Percentiles rank a stretch among this genome's conserved stretches.
Conservation (phyloP, 2,888 invertebrate species). For the Lacanobia wlatinum region DNA sequence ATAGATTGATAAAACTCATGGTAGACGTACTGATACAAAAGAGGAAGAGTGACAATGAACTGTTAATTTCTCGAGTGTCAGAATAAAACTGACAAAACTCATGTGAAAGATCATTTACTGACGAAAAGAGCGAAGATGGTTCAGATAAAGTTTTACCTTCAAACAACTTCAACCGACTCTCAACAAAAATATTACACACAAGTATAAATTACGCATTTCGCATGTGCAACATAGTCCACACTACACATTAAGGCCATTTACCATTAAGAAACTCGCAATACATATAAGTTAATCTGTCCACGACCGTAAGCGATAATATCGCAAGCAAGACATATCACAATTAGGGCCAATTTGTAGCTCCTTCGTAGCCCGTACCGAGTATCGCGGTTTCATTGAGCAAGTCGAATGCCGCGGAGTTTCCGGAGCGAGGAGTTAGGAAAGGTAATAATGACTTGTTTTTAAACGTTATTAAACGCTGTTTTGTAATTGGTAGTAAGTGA, state of each 20-base stretch:
- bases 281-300: slow-evolving; percentile 45
- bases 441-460: slow-evolving; percentile 43
- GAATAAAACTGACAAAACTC: too few species aligned
- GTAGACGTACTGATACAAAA: too few species aligned
- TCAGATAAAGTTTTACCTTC: too few species aligned
- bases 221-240: background rate
- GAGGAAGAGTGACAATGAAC: too few species aligned
- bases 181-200: too few species aligned
- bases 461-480: slow-evolving; percentile 26
- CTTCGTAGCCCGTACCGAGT: slow-evolving; percentile 24
- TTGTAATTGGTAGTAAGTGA: slow-evolving; percentile 16
- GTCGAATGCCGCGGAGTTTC: slow-evolving; percentile 62
- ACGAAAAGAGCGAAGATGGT: too few species aligned
- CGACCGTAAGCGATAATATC: slow-evolving; percentile 48
- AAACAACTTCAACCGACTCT: too few species aligned
- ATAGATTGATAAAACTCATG: too few species aligned
- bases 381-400: slow-evolving; percentile 57
- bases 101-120: too few species aligned
- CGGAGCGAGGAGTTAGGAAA: slow-evolving; percentile 69
- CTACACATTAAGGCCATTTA: slow-evolving; percentile 34
- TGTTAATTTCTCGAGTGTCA: too few species aligned
- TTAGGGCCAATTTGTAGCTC: slow-evolving; percentile 56
- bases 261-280: slow-evolving; percentile 45
- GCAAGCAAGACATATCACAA: slow-evolving; percentile 61
- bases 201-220: background rate